These are phyloP conservation scores for Euura saliciscinereae DNA, from an alignment of 1,140 invertebrate species.

Conservation along the genomic window DNA sequence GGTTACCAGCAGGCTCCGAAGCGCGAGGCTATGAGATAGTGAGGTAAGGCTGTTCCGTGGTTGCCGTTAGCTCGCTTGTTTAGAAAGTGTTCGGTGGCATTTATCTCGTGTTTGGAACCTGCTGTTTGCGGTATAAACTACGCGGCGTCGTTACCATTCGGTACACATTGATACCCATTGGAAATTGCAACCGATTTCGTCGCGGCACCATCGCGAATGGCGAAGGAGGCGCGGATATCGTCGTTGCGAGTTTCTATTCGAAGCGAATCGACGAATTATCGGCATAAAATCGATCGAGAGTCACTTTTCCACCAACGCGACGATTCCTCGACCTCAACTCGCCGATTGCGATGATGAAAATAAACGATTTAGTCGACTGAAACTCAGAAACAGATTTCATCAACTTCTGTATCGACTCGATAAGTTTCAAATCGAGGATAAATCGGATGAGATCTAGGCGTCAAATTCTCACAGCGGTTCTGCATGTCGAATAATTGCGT, in stretches of 20 bases:
- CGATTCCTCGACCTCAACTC: no score
- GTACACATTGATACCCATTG: no score
- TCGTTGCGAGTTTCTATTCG: neutral
- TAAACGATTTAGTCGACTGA: no score
- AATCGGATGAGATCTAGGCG: no score
- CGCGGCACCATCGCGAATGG: neutral
- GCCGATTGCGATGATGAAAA: no score
- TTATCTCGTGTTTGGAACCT: neutral
- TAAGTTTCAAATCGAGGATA: no score
- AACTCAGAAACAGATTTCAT: no score
- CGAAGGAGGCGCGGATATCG: neutral
- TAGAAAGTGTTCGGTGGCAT: constrained; percentile 7
- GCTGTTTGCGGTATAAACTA: neutral
- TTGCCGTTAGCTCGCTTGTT: neutral
- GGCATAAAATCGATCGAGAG: neutral
- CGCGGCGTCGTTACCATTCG: no score
- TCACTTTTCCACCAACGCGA: neutral
- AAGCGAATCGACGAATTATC: neutral
- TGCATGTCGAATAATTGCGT: no score
- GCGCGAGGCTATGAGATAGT: neutral
- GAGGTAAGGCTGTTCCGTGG: neutral
- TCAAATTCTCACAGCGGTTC: no score
- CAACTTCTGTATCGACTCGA: no score
- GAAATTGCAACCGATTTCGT: neutral
- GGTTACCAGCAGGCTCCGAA: no score